Evolutionary conservation across 2,113 vertebrate species (phyloP), one percentile per base, ranked within the genome.

Genomic region (Mesembrinibis cayennensis): DNA sequence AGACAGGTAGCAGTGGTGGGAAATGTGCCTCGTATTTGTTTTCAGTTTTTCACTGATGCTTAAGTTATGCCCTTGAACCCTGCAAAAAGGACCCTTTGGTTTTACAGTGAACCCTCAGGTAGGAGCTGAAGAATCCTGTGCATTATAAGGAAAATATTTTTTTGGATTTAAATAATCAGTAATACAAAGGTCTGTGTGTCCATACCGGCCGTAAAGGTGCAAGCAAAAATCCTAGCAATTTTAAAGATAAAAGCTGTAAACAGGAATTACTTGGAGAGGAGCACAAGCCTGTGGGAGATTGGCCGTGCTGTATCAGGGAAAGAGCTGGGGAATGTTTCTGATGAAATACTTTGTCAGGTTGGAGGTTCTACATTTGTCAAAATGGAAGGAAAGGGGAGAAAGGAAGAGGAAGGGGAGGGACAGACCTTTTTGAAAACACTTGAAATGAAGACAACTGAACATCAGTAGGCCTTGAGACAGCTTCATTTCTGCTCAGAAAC

Each of bases 281-380:
- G 36, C 45, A 18, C 8, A 16, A 49, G n/a, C 1, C 0, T 2
- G 0, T 50, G 36, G 30, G 63, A 40, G 20, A 8, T 9, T 44
- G 65, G 40, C 15, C 0, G 0, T 36, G 40, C 49, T 47, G 4
- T 84, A 6, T 71, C 10, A 49, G 62, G 74, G 53, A 52, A 34
- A 36, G 67, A 82, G 36, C 30, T 30, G 44, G 58, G 23, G 18
- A 77, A 56, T 55, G 12, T 22, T 73, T 93, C 34, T 77, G 40
- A 40, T 80, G 16, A 81, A 88, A 34, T 44, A 5, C 20, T 52
- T 72, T 89, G 83, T 77, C 32, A 58, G 53, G 50, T 47, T 89
- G 55, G 42, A 86, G 59, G 53, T 42, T 69, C 50, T 58, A 3
- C 13, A 7, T 83, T 77, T 77, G 40, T 83, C 45, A 38, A 15